Percentiles rank a stretch among this genome's conserved stretches.
Evolutionary conservation across 2,113 vertebrate genomes (phyloP).

Genomic region (Isurus oxyrinchus): DNA sequence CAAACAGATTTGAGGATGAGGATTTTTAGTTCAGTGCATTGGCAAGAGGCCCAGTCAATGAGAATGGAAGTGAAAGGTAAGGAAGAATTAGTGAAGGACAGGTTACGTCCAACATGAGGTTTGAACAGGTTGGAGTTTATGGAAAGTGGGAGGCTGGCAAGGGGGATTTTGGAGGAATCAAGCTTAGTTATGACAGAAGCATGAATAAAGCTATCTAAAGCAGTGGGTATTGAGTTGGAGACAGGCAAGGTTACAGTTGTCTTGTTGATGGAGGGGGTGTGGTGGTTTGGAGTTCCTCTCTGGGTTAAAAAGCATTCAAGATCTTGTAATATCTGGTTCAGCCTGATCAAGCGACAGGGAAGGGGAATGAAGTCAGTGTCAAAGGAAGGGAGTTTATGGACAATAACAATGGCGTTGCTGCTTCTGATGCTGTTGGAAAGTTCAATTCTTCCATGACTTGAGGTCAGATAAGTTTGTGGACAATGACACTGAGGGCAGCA

Average conservation of each 20-base stretch:
- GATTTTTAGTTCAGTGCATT: neutral
- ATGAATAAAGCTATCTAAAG: neutral
- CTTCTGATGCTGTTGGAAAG: too few species aligned
- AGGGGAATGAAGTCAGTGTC: too few species aligned
- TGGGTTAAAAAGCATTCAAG: neutral
- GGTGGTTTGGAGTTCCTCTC: neutral
- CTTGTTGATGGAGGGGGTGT: neutral
- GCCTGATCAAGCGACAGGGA: too few species aligned
- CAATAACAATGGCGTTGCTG: too few species aligned
- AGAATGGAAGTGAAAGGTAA: neutral
- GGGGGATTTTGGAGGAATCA: neutral
- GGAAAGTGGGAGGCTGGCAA: neutral
- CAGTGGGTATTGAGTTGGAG: neutral
- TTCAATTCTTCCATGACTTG: too few species aligned
- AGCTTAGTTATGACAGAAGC: neutral
- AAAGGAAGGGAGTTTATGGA: too few species aligned
- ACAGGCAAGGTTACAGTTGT: neutral
- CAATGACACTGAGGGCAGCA: too few species aligned
- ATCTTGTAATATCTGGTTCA: too few species aligned
- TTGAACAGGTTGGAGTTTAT: neutral
- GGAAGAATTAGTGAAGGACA: neutral
- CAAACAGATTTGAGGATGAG: neutral
- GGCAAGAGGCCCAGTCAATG: neutral
- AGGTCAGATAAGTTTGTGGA: too few species aligned
- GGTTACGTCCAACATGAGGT: too few species aligned